Evolutionary conservation across 1,140 invertebrate genomes (phyloP).

Genomic region (Diploscapter pachys): DNA sequence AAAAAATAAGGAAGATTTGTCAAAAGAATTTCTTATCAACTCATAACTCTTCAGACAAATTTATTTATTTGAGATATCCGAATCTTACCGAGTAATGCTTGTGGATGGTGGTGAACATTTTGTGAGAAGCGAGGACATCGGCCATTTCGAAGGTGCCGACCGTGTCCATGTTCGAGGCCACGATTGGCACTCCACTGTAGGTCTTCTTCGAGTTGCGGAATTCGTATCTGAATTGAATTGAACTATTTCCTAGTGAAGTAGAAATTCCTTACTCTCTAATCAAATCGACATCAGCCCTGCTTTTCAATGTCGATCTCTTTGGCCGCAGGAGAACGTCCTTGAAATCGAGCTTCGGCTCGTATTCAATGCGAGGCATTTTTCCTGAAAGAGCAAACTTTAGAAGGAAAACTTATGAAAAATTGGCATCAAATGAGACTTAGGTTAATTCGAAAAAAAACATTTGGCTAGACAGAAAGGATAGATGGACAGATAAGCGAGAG

Average conservation of each 20-base stretch:
- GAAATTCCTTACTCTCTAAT: constrained; percentile 46
- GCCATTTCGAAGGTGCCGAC: constrained; percentile 94
- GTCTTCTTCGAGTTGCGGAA: constrained; percentile 82
- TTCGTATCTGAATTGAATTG: constrained; percentile 66
- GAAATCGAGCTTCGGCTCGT: constrained; percentile 89
- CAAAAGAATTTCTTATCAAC: too few species aligned
- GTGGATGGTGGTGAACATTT: constrained; percentile 82
- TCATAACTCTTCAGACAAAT: not conserved
- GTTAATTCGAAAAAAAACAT: not conserved
- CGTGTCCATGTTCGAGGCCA: constrained; percentile 95
- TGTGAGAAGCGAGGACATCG: constrained; percentile 74
- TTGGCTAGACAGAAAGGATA: not conserved
- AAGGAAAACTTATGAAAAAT: not conserved
- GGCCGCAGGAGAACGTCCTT: constrained; percentile 87
- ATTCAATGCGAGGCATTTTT: constrained; percentile 83
- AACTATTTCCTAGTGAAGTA: not conserved
- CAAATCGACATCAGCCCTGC: constrained; percentile 76
- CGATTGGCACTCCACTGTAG: constrained; percentile 82
- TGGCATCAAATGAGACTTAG: not conserved
- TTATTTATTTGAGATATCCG: not conserved
- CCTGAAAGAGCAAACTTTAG: constrained; percentile 8
- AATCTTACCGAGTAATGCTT: constrained; percentile 74
- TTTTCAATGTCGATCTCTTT: constrained; percentile 83
- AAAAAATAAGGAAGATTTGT: too few species aligned
- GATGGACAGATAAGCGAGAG: not conserved